phyloP scores from a whole-genome alignment of 2,888 invertebrate species.

The Oeneis ivallda region DNA sequence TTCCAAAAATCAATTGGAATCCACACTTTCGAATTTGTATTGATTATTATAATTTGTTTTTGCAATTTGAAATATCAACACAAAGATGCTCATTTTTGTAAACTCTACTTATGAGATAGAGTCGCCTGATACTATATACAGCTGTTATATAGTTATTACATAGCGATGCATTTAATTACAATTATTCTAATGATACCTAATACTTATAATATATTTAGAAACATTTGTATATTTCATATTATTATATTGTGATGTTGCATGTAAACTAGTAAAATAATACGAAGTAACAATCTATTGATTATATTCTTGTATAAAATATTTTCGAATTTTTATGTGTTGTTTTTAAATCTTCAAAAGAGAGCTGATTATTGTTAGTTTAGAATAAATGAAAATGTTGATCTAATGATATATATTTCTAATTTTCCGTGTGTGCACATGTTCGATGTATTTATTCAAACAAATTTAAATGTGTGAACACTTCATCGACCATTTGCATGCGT shows the following conservation, averaged over 20 bases:
- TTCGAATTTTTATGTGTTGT: slow-evolving; percentile 13
- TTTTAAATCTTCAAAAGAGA: slow-evolving; percentile 2
- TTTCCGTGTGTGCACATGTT: background rate
- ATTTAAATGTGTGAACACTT: background rate
- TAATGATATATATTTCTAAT: background rate
- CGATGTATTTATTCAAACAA: background rate
- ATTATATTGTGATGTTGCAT: background rate
- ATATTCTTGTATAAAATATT: slow-evolving; percentile 19
- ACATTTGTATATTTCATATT: slow-evolving; percentile 12
- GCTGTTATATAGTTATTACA: slow-evolving; percentile 22
- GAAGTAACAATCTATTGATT: slow-evolving; percentile 1
- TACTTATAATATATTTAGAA: slow-evolving; percentile 3
- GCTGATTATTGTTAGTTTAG: slow-evolving; percentile 5
- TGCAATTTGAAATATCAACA: background rate
- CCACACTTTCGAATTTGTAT: too few species aligned
- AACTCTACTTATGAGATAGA: slow-evolving; percentile 5
- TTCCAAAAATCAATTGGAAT: too few species aligned
- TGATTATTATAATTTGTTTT: background rate
- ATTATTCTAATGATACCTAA: background rate
- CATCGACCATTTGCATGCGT: background rate
- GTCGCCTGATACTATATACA: slow-evolving; percentile 13
- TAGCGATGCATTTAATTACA: slow-evolving; percentile 17
- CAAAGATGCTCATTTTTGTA: background rate
- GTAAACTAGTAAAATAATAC: slow-evolving; percentile 1
- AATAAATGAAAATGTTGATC: background rate